These are phyloP conservation scores for Tachuris rubrigastra DNA, from an alignment of 2,113 vertebrate genomes.

Conservation along the genomic window DNA sequence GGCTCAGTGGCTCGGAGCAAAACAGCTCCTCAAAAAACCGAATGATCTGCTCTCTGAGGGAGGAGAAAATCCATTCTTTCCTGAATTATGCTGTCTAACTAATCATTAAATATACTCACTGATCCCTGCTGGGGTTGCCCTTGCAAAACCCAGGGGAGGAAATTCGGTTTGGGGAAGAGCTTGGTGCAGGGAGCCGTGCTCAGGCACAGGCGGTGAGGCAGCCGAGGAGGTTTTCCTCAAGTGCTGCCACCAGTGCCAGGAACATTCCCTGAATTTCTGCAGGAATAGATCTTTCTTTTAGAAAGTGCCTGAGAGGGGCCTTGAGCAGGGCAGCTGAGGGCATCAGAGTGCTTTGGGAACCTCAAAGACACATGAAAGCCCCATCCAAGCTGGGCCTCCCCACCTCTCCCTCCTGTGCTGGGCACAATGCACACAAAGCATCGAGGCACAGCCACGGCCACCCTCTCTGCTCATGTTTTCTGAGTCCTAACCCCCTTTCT, in stretches of 20 bases:
- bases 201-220: rapidly evolving
- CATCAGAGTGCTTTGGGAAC: background rate
- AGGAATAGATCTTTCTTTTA: too few relatives aligned
- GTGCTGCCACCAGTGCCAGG: too few relatives aligned
- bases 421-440: background rate
- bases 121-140: background rate
- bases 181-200: background rate
- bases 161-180: background rate
- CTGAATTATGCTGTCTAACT: background rate
- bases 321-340: too few relatives aligned
- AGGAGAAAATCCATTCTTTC: background rate
- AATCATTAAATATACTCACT: background rate
- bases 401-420: background rate
- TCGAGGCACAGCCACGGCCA: background rate
- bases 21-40: background rate
- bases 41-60: background rate
- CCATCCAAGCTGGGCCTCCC: background rate
- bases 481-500: background rate
- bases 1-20: background rate
- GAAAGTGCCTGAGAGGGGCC: too few relatives aligned
- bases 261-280: too few relatives aligned
- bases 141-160: background rate
- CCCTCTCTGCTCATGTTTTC: background rate
- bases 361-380: background rate
- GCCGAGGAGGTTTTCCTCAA: background rate